Evolutionary conservation across 2,797 vertebrate species (phyloP).

Genomic region (Pipistrellus nathusii): DNA sequence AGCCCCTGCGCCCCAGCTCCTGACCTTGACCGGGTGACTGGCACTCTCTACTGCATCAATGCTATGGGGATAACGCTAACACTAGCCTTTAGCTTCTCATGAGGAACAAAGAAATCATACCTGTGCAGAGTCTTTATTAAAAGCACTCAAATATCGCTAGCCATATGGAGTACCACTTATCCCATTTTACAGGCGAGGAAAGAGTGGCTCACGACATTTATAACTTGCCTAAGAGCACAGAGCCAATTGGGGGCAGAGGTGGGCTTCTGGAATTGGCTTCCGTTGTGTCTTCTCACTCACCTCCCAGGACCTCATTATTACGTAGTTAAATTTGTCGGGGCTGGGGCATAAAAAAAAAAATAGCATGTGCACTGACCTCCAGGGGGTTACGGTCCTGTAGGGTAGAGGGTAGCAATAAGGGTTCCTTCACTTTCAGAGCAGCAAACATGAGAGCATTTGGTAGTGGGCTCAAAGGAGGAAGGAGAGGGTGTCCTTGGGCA

Average conservation of each 20-base stretch:
- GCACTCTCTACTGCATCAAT: not conserved
- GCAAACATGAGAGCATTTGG: not conserved
- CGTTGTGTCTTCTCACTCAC: accelerated
- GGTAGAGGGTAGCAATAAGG: not conserved
- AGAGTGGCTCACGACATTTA: accelerated
- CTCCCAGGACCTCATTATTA: not conserved
- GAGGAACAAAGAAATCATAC: not conserved
- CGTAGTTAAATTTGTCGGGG: not conserved
- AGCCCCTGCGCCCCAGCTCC: accelerated
- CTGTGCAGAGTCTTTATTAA: not conserved
- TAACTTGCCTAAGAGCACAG: not conserved
- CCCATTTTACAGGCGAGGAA: not conserved
- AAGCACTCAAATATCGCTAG: not conserved
- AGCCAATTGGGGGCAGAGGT: accelerated
- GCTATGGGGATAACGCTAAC: not conserved
- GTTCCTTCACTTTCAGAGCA: accelerated
- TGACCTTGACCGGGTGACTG: not conserved
- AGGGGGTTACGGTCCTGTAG: not conserved
- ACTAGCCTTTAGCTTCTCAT: accelerated
- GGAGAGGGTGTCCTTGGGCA: not conserved
- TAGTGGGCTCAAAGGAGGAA: accelerated
- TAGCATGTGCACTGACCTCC: not conserved
- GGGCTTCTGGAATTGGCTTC: not conserved
- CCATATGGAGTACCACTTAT: accelerated
- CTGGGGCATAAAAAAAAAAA: not conserved